Percentiles rank a stretch among this genome's conserved stretches.
These are phyloP conservation scores for Pardalotus punctatus DNA, from an alignment of 2,113 vertebrate species.

Conservation along the genomic window DNA sequence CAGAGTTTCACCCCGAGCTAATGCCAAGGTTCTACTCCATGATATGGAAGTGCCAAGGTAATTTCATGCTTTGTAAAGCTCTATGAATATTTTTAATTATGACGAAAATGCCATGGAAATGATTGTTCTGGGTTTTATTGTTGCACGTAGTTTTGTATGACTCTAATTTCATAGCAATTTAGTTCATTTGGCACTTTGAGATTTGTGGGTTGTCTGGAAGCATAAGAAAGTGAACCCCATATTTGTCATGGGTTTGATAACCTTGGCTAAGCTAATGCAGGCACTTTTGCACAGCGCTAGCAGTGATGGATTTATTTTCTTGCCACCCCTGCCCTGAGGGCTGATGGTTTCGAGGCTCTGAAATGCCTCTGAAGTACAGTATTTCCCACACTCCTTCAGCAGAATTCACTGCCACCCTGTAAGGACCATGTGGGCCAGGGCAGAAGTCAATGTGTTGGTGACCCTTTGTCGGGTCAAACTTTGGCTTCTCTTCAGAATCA, in stretches of 20 bases:
- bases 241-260: constrained; percentile 39
- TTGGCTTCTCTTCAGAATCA: not conserved
- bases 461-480: not conserved
- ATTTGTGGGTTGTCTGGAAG: constrained; percentile 16
- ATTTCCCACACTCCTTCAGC: not conserved
- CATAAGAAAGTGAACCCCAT: not conserved
- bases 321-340: not conserved
- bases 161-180: constrained; percentile 47
- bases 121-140: constrained; percentile 24
- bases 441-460: not conserved
- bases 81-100: constrained; percentile 56
- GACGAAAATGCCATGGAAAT: constrained; percentile 19
- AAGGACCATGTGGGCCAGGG: not conserved
- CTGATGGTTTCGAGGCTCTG: not conserved
- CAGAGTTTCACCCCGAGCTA: not conserved
- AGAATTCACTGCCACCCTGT: not conserved
- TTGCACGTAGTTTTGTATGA: not conserved
- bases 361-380: not conserved
- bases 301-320: not conserved
- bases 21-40: not conserved
- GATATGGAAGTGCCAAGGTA: constrained; percentile 3
- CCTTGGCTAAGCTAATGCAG: constrained; percentile 3
- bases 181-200: constrained; percentile 18
- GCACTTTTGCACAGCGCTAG: not conserved
- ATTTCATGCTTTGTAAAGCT: constrained; percentile 60